Conservation (phyloP, 2,888 invertebrate species). For the Microplitis deprimator region DNA sequence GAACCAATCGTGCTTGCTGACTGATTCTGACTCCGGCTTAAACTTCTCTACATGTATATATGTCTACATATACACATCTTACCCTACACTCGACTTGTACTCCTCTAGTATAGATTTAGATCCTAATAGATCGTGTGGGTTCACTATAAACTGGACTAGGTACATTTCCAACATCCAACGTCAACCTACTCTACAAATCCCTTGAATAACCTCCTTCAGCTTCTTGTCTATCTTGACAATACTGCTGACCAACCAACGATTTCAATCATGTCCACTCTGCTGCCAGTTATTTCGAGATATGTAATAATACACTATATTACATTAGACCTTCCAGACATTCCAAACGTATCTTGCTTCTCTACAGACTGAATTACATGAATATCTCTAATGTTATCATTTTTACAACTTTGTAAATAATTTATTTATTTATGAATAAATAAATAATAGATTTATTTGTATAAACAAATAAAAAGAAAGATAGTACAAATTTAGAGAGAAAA, state of each 20-base stretch:
- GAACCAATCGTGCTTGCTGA: constrained; percentile 21
- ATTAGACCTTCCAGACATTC: background rate
- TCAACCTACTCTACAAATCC: background rate
- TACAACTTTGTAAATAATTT: background rate
- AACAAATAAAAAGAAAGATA: no score
- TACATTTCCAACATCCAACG: background rate
- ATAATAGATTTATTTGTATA: no score
- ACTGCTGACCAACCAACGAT: background rate
- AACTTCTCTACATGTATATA: background rate
- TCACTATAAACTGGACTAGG: background rate
- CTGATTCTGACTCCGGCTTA: background rate
- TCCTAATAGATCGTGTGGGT: background rate
- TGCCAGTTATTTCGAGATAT: background rate
- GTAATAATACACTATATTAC: background rate
- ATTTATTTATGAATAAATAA: no score
- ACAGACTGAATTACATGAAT: background rate
- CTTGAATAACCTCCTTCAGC: background rate
- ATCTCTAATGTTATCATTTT: background rate
- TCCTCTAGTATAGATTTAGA: background rate
- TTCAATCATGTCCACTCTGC: background rate
- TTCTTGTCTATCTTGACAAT: background rate
- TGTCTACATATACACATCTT: background rate
- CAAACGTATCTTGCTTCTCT: background rate
- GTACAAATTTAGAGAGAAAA: background rate
- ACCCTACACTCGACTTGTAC: background rate